phyloP scores from a whole-genome alignment of 2,888 invertebrate species.

The Drosophila tripunctata region DNA sequence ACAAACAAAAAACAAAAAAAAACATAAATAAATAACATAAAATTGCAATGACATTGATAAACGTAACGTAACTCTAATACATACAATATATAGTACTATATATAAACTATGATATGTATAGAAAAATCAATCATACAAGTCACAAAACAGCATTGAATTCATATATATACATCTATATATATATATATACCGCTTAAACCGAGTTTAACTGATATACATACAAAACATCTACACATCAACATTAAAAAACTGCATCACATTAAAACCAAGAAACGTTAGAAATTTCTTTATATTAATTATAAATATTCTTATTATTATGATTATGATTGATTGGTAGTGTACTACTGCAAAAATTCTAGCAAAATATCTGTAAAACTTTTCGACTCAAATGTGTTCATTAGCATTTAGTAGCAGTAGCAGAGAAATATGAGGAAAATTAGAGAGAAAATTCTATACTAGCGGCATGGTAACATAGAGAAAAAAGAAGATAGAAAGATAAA shows the following conservation, averaged over 20 bases:
- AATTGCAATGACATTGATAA: slow-evolving; percentile 75
- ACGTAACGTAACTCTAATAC: slow-evolving; percentile 67
- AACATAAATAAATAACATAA: not conserved
- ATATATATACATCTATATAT: not conserved
- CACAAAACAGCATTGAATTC: slow-evolving; percentile 24
- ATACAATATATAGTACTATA: slow-evolving; percentile 36
- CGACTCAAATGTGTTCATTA: slow-evolving; percentile 82
- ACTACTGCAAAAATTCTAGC: slow-evolving; percentile 14
- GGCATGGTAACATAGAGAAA: slow-evolving; percentile 34
- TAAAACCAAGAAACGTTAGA: slow-evolving; percentile 6
- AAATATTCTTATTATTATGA: slow-evolving; percentile 34
- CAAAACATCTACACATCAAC: slow-evolving; percentile 11
- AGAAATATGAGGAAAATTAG: not conserved
- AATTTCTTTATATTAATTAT: slow-evolving; percentile 27
- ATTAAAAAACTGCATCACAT: slow-evolving; percentile 32
- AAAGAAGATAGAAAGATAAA: not conserved
- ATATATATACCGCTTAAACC: slow-evolving; percentile 65
- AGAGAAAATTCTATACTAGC: slow-evolving; percentile 8
- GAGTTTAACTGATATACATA: slow-evolving; percentile 66
- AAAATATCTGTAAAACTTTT: slow-evolving; percentile 52
- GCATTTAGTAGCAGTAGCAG: slow-evolving; percentile 75
- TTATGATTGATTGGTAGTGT: slow-evolving; percentile 36
- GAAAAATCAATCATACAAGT: slow-evolving; percentile 11
- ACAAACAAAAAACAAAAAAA: slow-evolving; percentile 18
- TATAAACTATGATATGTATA: slow-evolving; percentile 30